Base-by-base conservation (phyloP, 2,797 vertebrate genomes). In the Eulemur mongoz region DNA sequence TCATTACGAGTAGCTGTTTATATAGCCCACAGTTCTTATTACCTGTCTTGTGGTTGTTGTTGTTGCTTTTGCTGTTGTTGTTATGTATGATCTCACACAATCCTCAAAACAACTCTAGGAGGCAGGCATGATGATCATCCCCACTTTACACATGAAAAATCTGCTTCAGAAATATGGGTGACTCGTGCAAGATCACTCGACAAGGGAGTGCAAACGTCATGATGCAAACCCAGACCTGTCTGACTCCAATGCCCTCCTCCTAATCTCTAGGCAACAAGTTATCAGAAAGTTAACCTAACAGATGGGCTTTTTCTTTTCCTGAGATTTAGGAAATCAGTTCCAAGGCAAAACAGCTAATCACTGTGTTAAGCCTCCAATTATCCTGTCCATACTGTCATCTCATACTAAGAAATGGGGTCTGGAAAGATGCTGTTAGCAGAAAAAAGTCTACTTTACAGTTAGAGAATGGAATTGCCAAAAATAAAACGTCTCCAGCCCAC, bases 271-370 rank as follows among this genome's bases (percentile, higher is more conserved):
- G 45, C 84, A 67, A 78, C 38, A 69, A 61, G 7, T 83, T 96
- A 80, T 59, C 48, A 83, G 70, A 72, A 97, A 76, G 54, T 63
- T 30, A 80, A 54, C 45, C 13, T 30, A 79, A 54, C 89, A 89
- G 45, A 54, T 72, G 73, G 63, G 30, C 50, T 81, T 92, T 67
- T 69, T 40, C 80, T 87, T 84, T 40, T 63, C 61, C 85, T 84
- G 10, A 73, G 52, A 52, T 59, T 92, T 92, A 72, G 93, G 45
- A 91, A 96, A 93, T 45, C 72, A 78, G 69, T 95, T 94, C n/a
- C 63, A 89, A 96, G 35, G 79, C 76, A 96, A 94, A 92, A 93
- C 52, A 70, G 87, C 35, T 67, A 83, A 72, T 94, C 8, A 4
- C 13, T 67, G 48, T 75, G 43, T 54, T 97, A 82, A 88, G 2